Conservation (phyloP, 2,797 vertebrate genomes). For the Sebastiscus tertius region DNA sequence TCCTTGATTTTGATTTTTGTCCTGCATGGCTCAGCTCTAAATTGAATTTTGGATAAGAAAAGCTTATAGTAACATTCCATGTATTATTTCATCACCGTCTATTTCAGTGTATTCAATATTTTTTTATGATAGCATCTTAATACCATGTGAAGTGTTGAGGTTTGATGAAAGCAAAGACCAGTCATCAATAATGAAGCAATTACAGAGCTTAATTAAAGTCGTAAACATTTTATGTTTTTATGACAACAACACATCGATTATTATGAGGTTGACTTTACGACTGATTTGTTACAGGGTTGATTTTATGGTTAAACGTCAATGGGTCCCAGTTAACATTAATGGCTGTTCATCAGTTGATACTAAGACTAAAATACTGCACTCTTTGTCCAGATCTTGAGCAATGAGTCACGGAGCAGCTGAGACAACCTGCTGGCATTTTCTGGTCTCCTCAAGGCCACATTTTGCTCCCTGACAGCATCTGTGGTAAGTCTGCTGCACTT, state of each 20-base stretch:
- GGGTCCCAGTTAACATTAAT: neutral
- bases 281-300: neutral
- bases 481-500: conserved; percentile 15
- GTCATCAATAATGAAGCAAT: conserved; percentile 5
- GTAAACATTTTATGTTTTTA: conserved; percentile 38
- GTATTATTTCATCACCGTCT: conserved; percentile 1
- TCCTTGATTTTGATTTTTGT: conserved; percentile 8
- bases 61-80: neutral
- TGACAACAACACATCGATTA: neutral
- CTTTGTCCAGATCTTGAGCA: neutral
- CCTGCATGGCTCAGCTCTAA: neutral
- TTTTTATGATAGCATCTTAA: neutral
- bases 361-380: neutral
- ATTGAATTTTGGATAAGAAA: conserved; percentile 26
- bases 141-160: neutral
- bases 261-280: conserved; percentile 32
- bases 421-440: conserved; percentile 10
- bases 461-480: neutral
- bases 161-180: conserved; percentile 1
- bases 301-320: conserved; percentile 14
- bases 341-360: neutral
- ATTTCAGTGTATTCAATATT: neutral
- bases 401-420: conserved; percentile 16
- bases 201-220: conserved; percentile 31
- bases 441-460: conserved; percentile 32